phyloP scores from a whole-genome alignment of 2,113 vertebrate genomes.

The Paramormyrops kingsleyae region DNA sequence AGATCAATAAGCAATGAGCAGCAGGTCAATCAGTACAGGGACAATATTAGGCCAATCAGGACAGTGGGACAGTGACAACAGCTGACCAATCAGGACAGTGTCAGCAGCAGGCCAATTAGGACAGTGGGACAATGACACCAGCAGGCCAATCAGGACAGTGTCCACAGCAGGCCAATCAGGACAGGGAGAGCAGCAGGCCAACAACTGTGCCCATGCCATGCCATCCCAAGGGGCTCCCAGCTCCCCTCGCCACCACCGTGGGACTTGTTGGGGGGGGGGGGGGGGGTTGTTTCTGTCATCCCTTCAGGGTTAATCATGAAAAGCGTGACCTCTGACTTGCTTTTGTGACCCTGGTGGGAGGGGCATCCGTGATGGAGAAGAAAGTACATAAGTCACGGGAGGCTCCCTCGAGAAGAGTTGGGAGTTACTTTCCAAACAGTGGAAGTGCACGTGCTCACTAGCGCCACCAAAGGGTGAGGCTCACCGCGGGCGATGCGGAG shows the following conservation, averaged over 20 bases:
- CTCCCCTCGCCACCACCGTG: background rate
- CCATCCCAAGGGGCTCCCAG: background rate
- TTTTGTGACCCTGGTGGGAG: background rate
- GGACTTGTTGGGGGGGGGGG: background rate
- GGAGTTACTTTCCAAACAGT: background rate
- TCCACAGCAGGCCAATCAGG: background rate
- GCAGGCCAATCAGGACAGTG: background rate
- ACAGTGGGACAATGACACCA: no score
- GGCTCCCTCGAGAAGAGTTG: background rate
- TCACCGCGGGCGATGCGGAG: constrained; percentile 88
- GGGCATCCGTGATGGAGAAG: background rate
- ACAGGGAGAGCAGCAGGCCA: no score
- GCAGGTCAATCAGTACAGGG: background rate
- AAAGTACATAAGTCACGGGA: background rate
- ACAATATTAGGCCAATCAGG: background rate
- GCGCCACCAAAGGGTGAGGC: background rate
- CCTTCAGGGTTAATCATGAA: background rate
- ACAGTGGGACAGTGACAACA: background rate
- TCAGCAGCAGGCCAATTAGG: background rate
- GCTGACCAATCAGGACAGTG: background rate
- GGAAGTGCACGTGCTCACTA: background rate
- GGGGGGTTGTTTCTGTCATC: background rate
- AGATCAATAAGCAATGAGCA: background rate
- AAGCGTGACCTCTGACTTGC: background rate
- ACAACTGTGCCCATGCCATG: background rate